Conservation (phyloP, 2,888 invertebrate species). For the Phalera bucephala region DNA sequence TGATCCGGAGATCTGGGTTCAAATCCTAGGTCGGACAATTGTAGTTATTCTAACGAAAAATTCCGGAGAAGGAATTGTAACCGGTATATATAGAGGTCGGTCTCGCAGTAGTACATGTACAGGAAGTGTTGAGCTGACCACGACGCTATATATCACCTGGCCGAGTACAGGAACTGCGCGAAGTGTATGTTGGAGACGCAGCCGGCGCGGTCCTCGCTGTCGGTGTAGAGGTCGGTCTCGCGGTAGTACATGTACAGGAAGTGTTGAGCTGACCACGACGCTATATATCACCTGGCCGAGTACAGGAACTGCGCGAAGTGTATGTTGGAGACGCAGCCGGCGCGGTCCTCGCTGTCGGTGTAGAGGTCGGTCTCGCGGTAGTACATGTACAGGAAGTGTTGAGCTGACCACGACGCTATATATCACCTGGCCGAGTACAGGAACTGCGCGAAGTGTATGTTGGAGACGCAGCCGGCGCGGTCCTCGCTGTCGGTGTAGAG, state of each 20-base stretch:
- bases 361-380: conserved; percentile 92
- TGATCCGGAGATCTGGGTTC: too few relatives aligned
- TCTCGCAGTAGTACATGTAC: conserved; percentile 91
- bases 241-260: conserved; percentile 92
- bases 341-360: conserved; percentile 87
- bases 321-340: conserved; percentile 78
- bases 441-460: conserved; percentile 77
- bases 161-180: conserved; percentile 73
- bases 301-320: conserved; percentile 76
- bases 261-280: conserved; percentile 90
- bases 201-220: conserved; percentile 86
- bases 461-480: conserved; percentile 80
- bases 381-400: conserved; percentile 92
- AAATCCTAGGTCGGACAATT: too few relatives aligned
- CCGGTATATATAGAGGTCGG: conserved; percentile 90
- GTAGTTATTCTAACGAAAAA: too few relatives aligned
- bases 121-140: conserved; percentile 92
- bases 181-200: conserved; percentile 75
- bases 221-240: conserved; percentile 90
- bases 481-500: conserved; percentile 88
- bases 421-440: conserved; percentile 72
- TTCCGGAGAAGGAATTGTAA: too few relatives aligned
- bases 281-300: conserved; percentile 72
- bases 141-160: too few relatives aligned
- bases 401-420: too few relatives aligned